Evolutionary conservation across 64 coral and sea anemone species (phyloP), one percentile per base, ranked within the genome.

Genomic region (Porites lutea): DNA sequence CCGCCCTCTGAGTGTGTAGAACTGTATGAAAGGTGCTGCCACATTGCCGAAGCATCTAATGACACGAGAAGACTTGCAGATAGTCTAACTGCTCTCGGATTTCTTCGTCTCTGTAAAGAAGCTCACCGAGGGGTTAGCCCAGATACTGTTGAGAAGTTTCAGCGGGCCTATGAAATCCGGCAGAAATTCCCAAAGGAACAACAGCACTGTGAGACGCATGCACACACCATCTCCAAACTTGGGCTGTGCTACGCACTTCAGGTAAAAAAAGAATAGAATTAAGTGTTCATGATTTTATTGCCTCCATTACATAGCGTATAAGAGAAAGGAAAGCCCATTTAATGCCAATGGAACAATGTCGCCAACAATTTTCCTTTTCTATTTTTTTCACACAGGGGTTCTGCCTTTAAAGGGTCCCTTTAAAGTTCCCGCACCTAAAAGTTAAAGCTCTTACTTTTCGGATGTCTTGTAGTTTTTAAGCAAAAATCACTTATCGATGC

Each of bases 61-160:
- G 78, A 61, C 27, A 43, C 45, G 20, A 80, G 21, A 22, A 80
- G 57, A 57, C 55, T 13, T 80, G 78, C 78, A 37, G 78, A 80
- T 9, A 80, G 78, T 15, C 22, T 62, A 15, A 80, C 43, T 53
- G 37, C 78, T 2, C 53, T 59, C 4, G 78, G 78, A 6, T 80
- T 80, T 44, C 55, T 19, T 45, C 22, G 8, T 0, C 20, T 80
- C 4, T 60, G 5, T 80, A 27, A 59, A 6, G 78, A 43, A 9
- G 52, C 54, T 61, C 78, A 80, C 53, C 19, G 1, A 6, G 61
- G 14, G 22, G 21, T 2, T 4, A 13, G 45, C 22, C 54, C 3
- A 14, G 9, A 60, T 9, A 61, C 21, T 13, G 21, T 62, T 61
- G 23, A 12, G 3, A 46, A 14, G n/a, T 80, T 80, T 10, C 5